Percentiles rank a stretch among this genome's conserved stretches.
These are phyloP conservation scores for Halcyon leucocephala DNA, from an alignment of 2,797 vertebrate species.

Conservation along the genomic window DNA sequence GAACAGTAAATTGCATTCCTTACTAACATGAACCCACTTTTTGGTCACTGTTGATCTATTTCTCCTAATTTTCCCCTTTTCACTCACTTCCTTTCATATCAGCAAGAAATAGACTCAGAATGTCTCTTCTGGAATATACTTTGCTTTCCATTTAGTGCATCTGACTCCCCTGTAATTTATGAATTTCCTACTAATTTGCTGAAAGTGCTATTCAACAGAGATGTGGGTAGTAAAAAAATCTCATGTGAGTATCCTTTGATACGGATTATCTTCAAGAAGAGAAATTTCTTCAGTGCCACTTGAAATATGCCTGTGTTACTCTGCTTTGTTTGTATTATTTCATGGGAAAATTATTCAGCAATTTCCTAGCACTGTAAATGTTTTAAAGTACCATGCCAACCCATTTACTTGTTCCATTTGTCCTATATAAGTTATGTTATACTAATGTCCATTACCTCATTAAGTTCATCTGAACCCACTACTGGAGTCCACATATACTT, in stretches of 20 bases:
- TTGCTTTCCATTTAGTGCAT: neutral
- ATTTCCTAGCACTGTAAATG: neutral
- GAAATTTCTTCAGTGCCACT: neutral
- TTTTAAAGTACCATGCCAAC: neutral
- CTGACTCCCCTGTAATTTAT: neutral
- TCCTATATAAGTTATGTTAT: neutral
- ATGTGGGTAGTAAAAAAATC: neutral
- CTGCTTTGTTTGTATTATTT: slow-evolving; percentile 3
- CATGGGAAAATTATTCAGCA: neutral
- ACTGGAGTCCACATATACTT: neutral
- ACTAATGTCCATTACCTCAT: neutral
- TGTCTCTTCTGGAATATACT: neutral
- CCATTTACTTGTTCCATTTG: neutral
- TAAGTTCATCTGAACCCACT: neutral
- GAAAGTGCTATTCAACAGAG: slow-evolving; percentile 14
- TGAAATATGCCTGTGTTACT: neutral
- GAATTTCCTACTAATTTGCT: slow-evolving; percentile 11
- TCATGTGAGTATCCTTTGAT: neutral
- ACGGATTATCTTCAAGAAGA: neutral
- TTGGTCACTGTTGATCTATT: neutral
- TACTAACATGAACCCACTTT: neutral
- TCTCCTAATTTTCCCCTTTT: neutral
- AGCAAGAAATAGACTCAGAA: neutral
- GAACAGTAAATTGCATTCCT: neutral
- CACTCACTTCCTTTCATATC: neutral